phyloP scores from a whole-genome alignment of 2,888 invertebrate genomes.

The Xanthia icteritia region DNA sequence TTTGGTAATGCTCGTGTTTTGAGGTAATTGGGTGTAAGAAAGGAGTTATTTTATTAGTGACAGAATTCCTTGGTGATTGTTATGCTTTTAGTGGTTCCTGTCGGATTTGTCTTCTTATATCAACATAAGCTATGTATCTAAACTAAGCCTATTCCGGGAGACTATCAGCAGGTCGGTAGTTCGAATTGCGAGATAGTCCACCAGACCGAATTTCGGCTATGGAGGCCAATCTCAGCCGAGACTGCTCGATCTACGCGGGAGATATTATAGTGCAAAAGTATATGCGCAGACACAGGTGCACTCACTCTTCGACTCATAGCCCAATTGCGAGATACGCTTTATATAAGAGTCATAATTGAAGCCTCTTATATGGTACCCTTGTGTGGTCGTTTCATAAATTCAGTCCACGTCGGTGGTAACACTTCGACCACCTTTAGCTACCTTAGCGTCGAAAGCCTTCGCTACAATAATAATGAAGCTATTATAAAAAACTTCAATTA shows the following conservation, averaged over 20 bases:
- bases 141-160: not conserved
- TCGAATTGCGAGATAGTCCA: not conserved
- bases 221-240: too few species aligned
- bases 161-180: not conserved
- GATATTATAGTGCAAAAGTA: too few species aligned
- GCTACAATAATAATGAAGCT: too few species aligned
- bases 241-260: too few species aligned
- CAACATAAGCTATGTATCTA: not conserved
- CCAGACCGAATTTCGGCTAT: too few species aligned
- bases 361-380: not conserved
- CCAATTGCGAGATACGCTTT: not conserved
- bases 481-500: not conserved
- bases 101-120: not conserved
- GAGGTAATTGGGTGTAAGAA: constrained; percentile 3
- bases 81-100: not conserved
- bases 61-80: constrained; percentile 7
- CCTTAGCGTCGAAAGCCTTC: too few species aligned
- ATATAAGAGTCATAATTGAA: not conserved
- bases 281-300: too few species aligned
- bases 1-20: constrained; percentile 35
- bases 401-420: too few species aligned
- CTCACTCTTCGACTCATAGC: too few species aligned
- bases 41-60: constrained; percentile 35
- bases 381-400: not conserved
- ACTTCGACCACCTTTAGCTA: not conserved